Conservation (phyloP, 2,797 vertebrate species). For the Ctenosaura bakeri region DNA sequence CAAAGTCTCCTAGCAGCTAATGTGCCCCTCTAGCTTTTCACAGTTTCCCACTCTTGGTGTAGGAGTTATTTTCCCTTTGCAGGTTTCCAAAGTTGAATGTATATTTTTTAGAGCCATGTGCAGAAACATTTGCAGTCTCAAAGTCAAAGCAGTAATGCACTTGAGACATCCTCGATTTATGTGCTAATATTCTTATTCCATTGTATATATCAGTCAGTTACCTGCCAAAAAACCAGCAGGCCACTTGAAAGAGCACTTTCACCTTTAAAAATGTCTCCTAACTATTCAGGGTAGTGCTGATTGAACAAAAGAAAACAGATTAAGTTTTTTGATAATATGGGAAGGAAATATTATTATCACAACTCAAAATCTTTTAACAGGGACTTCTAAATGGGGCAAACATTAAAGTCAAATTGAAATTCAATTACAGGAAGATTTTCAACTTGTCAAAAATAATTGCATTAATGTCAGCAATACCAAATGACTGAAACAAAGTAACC, state of each 20-base stretch:
- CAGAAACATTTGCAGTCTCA: background rate
- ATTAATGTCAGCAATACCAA: conserved; percentile 77
- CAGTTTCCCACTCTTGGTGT: too few species aligned
- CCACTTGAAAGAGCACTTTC: conserved; percentile 55
- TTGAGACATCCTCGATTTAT: conserved; percentile 28
- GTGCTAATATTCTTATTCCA: background rate
- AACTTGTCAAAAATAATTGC: conserved; percentile 82
- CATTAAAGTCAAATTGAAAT: conserved; percentile 81
- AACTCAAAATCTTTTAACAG: conserved; percentile 80
- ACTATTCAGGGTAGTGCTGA: conserved; percentile 58
- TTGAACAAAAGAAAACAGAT: conserved; percentile 79
- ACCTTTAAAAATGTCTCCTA: conserved; percentile 71
- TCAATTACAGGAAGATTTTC: conserved; percentile 83
- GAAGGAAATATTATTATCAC: conserved; percentile 82
- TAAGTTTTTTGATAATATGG: conserved; percentile 74
- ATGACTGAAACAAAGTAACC: conserved; percentile 75
- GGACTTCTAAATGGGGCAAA: conserved; percentile 74
- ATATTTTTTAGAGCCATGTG: background rate
- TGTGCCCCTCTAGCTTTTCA: too few species aligned
- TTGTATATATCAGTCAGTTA: conserved; percentile 34
- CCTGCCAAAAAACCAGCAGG: conserved; percentile 7
- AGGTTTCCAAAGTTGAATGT: background rate
- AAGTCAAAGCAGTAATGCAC: conserved; percentile 7
- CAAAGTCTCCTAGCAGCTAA: too few species aligned
- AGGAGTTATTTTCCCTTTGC: background rate